These are phyloP conservation scores for Microcebus jonahi DNA, from an alignment of 2,113 vertebrate species.

Conservation along the genomic window DNA sequence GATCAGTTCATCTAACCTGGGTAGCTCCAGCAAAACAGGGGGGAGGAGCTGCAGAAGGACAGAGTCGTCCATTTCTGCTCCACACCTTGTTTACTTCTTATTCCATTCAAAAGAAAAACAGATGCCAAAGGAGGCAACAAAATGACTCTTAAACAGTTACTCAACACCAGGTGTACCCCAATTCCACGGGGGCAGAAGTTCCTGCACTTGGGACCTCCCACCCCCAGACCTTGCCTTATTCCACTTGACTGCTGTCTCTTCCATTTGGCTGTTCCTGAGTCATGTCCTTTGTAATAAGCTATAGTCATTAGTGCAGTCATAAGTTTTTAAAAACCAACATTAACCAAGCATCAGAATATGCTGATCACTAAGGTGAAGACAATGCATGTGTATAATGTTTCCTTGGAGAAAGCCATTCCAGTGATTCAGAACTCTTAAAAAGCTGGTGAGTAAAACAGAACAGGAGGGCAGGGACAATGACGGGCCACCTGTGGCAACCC, in stretches of 20 bases:
- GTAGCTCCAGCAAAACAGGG: neutral
- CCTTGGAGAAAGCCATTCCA: neutral
- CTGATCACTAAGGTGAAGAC: neutral
- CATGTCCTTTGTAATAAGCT: neutral
- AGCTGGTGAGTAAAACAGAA: neutral
- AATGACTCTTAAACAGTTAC: neutral
- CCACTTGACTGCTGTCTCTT: neutral
- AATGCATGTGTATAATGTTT: neutral
- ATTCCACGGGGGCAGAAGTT: neutral
- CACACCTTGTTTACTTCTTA: neutral
- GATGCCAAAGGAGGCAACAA: neutral
- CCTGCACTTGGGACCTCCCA: neutral
- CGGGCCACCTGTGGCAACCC: too few species aligned
- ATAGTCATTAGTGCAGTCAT: neutral
- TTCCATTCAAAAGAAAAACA: neutral
- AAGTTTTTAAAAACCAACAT: neutral
- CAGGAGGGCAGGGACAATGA: neutral
- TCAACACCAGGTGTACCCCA: neutral
- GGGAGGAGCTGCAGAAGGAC: neutral
- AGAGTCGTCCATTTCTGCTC: neutral
- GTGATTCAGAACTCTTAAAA: neutral
- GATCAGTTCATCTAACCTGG: slow-evolving; percentile 30
- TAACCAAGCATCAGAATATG: neutral
- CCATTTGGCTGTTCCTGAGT: neutral
- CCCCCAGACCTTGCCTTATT: neutral